These are phyloP conservation scores for Ascidia mentula DNA, from an alignment of 23 tunicate species.

Conservation along the genomic window DNA sequence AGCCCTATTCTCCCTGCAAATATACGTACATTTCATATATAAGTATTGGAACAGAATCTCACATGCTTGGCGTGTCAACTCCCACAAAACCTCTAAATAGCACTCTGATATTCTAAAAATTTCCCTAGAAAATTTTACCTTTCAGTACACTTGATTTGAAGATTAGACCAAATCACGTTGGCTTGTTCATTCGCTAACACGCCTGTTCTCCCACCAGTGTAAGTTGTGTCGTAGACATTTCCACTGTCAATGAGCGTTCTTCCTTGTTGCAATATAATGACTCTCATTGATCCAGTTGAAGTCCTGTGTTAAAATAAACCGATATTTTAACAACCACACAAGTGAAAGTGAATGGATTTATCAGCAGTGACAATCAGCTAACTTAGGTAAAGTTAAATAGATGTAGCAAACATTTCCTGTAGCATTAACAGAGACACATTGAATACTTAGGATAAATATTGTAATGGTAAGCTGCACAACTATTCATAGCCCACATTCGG, in stretches of 20 bases:
- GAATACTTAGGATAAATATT: too few species aligned
- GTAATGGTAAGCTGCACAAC: too few species aligned
- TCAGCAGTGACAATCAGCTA: not conserved
- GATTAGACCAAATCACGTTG: conserved; percentile 27
- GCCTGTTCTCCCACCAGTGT: conserved; percentile 24
- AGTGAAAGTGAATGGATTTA: not conserved
- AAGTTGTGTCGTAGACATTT: conserved; percentile 14
- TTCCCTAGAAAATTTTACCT: conserved; percentile 13
- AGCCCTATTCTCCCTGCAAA: conserved; percentile 9
- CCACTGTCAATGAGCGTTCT: conserved; percentile 15
- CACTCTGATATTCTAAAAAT: not conserved
- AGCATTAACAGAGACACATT: too few species aligned
- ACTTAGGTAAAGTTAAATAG: not conserved
- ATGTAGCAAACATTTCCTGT: too few species aligned
- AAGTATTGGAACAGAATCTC: not conserved
- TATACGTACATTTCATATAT: not conserved
- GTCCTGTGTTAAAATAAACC: not conserved
- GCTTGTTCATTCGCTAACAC: conserved; percentile 17
- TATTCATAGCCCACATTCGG: too few species aligned
- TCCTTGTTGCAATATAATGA: not conserved
- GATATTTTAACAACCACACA: not conserved
- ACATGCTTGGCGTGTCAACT: not conserved
- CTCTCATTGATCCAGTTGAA: conserved; percentile 20
- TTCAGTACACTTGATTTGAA: conserved; percentile 14
- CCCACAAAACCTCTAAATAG: too few species aligned